Percentiles rank a stretch among this genome's conserved stretches.
Conservation (phyloP, 1,140 invertebrate genomes). For the Coelopa frigida region DNA sequence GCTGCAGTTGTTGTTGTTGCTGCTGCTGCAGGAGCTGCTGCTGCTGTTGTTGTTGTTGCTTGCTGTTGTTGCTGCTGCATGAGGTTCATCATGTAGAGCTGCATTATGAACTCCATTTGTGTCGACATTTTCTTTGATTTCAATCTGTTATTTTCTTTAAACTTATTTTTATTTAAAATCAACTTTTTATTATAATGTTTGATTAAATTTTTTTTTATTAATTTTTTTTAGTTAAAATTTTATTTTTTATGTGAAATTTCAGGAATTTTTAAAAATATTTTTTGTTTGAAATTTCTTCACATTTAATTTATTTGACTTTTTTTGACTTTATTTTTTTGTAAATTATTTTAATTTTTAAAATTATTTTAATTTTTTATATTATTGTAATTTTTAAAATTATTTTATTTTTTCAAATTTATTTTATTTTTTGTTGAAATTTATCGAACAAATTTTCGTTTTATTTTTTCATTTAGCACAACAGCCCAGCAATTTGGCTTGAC, state of each 20-base stretch:
- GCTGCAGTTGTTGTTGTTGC: conserved; percentile 1
- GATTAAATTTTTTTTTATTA: conserved; percentile 8
- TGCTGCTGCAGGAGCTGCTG: conserved; percentile 13
- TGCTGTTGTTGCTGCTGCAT: conserved; percentile 38
- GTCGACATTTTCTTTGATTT: conserved; percentile 29
- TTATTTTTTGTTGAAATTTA: conserved; percentile 8
- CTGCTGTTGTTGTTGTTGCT: conserved; percentile 19
- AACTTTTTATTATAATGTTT: background rate
- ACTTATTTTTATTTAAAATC: conserved; percentile 6
- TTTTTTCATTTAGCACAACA: background rate
- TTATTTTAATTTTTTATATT: conserved; percentile 5
- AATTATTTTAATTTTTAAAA: conserved; percentile 10
- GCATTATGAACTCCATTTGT: conserved; percentile 43
- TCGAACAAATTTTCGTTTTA: background rate
- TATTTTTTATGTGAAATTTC: no score
- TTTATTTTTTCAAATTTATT: conserved; percentile 6
- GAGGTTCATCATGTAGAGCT: conserved; percentile 43
- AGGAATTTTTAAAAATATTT: conserved; percentile 14
- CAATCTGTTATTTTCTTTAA: conserved; percentile 12
- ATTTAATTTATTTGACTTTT: no score
- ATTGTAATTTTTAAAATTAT: conserved; percentile 7
- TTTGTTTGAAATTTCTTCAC: conserved; percentile 14
- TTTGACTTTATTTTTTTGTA: conserved; percentile 9
- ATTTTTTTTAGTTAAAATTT: conserved; percentile 22
- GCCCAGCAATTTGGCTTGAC: no score